phyloP scores from a whole-genome alignment of 2,113 vertebrate species.

The Urocynchramus pylzowi region DNA sequence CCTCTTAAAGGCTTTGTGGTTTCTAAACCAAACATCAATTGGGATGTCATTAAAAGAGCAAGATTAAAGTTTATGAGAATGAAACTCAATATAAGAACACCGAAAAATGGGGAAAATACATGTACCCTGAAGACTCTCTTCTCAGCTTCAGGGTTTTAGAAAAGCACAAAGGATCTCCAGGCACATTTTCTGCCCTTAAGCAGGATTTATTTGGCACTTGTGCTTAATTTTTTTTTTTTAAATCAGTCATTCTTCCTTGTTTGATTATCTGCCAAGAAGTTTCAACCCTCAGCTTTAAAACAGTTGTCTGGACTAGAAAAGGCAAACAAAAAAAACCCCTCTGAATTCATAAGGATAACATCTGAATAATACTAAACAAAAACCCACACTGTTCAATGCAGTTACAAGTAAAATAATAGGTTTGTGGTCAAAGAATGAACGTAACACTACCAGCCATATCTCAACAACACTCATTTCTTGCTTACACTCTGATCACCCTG shows the following conservation, averaged over 20 bases:
- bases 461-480: not conserved
- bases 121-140: not conserved
- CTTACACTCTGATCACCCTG: not conserved
- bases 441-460: not conserved
- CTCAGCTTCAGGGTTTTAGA: not conserved
- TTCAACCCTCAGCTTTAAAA: not conserved
- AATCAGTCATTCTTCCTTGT: not conserved
- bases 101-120: not conserved
- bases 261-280: conserved; percentile 32
- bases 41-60: not conserved
- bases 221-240: not conserved
- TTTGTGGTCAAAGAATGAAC: not conserved
- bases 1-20: not conserved
- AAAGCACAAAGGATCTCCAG: not conserved
- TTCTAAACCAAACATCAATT: not conserved
- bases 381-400: not conserved
- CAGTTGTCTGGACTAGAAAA: not conserved
- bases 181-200: not conserved
- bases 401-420: not conserved
- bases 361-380: not conserved
- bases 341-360: not conserved
- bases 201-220: not conserved
- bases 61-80: not conserved
- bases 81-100: not conserved
- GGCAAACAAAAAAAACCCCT: not conserved